A percentile compares a stretch with the other conserved stretches of the same genome.
These are phyloP conservation scores for Bombyx mandarina DNA, from an alignment of 1,140 invertebrate genomes.

Conservation along the genomic window DNA sequence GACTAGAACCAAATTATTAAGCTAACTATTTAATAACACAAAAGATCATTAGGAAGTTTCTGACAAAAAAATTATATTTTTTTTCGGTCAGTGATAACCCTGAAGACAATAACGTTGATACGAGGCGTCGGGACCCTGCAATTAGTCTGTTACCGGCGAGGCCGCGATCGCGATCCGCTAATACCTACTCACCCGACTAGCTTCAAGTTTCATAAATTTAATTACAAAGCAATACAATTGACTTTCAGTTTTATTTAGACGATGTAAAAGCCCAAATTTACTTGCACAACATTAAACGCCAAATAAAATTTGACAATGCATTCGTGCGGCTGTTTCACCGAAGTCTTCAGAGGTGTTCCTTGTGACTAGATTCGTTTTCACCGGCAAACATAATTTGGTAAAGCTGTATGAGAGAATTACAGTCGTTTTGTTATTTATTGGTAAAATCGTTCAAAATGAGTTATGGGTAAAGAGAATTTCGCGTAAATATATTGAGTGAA, in stretches of 20 bases:
- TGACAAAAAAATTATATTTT: too few relatives aligned
- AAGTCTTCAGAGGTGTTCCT: background rate
- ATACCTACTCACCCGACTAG: slow-evolving; percentile 58
- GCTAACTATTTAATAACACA: too few relatives aligned
- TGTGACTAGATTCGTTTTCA: background rate
- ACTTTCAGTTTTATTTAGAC: slow-evolving; percentile 30
- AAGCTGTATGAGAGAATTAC: slow-evolving; percentile 31
- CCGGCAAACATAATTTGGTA: slow-evolving; percentile 1
- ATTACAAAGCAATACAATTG: slow-evolving; percentile 14
- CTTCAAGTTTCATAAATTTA: slow-evolving; percentile 31
- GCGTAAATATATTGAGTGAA: slow-evolving; percentile 44
- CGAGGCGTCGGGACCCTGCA: slow-evolving; percentile 65
- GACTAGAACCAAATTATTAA: too few relatives aligned
- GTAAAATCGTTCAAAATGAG: slow-evolving; percentile 32
- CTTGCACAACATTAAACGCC: slow-evolving; percentile 28
- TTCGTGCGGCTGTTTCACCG: slow-evolving; percentile 5
- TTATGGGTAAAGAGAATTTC: slow-evolving; percentile 37
- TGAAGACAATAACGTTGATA: slow-evolving; percentile 35
- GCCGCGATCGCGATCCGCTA: slow-evolving; percentile 36
- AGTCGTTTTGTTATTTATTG: slow-evolving; percentile 51
- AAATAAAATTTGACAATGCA: slow-evolving; percentile 22
- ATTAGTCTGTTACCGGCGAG: slow-evolving; percentile 54
- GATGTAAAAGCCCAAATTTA: slow-evolving; percentile 9
- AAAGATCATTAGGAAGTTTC: too few relatives aligned
- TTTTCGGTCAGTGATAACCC: slow-evolving; percentile 27